Evolutionary conservation across 2,888 invertebrate species (phyloP), one percentile per base, ranked within the genome.

Genomic region (Cylloceria caligata): DNA sequence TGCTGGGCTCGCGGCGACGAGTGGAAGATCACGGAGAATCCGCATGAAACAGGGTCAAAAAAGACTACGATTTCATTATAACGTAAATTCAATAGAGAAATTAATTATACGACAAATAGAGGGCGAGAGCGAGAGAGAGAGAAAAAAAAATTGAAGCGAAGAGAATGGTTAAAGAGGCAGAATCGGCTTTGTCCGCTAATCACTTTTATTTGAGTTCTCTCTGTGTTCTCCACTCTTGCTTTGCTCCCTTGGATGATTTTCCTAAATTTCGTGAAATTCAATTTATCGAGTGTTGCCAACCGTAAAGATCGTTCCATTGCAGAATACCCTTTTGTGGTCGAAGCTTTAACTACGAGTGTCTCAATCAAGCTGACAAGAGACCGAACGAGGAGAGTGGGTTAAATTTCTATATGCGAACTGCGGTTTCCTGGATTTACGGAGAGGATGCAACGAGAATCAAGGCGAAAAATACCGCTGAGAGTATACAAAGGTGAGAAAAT

Each of bases 21-120:
- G 57, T 30, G 19, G 49, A 69, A 52, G 60, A 64, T 62, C 21
- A 9, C 6, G 24, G 16, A n/a, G 42, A 52, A 6, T 52, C 67
- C 45, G 49, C 16, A 72, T 67, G 76, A 81, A 81, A 76, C 45
- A 81, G 49, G 82, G 75, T 82, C 74, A 79, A 71, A 82, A 75
- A 42, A 67, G 67, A 42, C 16, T 60, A 49, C 67, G 71, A 79
- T 75, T 82, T 79, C 79, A 79, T 82, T 79, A 75, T 78, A 82
- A 82, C 71, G 81, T 81, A 69, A 72, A 79, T 78, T 79, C 77
- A 74, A 78, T 75, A 67, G 49, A 67, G 75, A 78, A 74, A 82
- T 82, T 45, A 82, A 82, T 82, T 82, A 82, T 73, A 60, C 69
- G 60, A 68, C 21, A 65, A 45, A 39, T 4, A 24, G 52, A 64